phyloP scores from a whole-genome alignment of 2,888 invertebrate genomes.

The Augiades crinisus region DNA sequence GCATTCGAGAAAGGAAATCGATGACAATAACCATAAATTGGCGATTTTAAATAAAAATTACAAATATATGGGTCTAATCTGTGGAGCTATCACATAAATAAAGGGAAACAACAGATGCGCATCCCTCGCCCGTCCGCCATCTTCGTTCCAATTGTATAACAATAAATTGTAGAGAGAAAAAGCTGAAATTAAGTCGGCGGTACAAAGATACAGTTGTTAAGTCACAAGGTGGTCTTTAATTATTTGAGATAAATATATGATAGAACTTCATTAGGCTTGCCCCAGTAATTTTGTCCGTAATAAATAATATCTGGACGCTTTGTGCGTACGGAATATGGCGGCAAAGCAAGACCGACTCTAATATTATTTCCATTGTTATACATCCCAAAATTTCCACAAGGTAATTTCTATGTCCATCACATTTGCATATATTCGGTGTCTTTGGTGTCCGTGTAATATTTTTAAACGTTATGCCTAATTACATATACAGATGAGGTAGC shows the following conservation, averaged over 20 bases:
- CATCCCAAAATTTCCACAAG: conserved; percentile 14
- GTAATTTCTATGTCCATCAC: conserved; percentile 16
- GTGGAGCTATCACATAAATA: conserved; percentile 73
- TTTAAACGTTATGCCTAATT: conserved; percentile 14
- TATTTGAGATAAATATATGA: conserved; percentile 70
- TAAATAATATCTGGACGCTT: conserved; percentile 56
- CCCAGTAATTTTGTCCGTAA: conserved; percentile 49
- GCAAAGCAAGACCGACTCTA: conserved; percentile 26
- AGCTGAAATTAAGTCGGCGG: conserved; percentile 57
- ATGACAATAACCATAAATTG: conserved; percentile 67
- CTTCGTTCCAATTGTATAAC: conserved; percentile 65
- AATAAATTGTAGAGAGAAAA: conserved; percentile 64
- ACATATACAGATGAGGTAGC: conserved; percentile 10
- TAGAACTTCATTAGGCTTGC: conserved; percentile 66
- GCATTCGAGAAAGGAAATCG: conserved; percentile 36
- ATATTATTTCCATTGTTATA: conserved; percentile 24
- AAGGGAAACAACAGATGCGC: conserved; percentile 65
- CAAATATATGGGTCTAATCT: conserved; percentile 53
- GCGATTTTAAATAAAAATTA: conserved; percentile 69
- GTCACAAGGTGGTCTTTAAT: conserved; percentile 69
- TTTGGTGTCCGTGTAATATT: conserved; percentile 8
- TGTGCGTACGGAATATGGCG: conserved; percentile 45
- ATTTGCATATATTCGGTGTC: conserved; percentile 14
- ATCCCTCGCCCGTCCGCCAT: conserved; percentile 50
- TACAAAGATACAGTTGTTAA: conserved; percentile 70